A percentile compares a stretch with the other conserved stretches of the same genome.
Evolutionary conservation across 2,888 invertebrate species (phyloP).

Genomic region (Darwinula stevensoni): DNA sequence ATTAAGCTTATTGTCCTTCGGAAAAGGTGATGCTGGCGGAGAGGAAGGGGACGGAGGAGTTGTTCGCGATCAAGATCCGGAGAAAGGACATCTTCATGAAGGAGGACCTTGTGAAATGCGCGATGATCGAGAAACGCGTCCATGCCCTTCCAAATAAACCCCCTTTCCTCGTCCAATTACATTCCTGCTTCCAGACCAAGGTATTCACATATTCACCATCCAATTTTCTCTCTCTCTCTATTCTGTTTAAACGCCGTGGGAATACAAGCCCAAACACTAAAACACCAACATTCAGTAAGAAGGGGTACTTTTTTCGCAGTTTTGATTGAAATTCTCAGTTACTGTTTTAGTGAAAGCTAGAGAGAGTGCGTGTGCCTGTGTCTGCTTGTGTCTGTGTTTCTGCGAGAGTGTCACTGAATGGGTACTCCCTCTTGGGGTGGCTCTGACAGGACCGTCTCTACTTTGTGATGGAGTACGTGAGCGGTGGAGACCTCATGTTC

Average conservation of each 20-base stretch:
- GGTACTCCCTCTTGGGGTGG: too few species aligned
- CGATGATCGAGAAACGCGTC: conserved; percentile 97
- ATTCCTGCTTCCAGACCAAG: conserved; percentile 99
- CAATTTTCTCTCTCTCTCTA: not conserved
- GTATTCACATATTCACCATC: conserved; percentile 25
- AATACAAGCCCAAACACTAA: too few species aligned
- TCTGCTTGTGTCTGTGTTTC: too few species aligned
- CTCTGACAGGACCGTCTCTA: conserved; percentile 83
- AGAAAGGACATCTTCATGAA: conserved; percentile 99
- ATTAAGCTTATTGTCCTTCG: too few species aligned
- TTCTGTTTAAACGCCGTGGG: too few species aligned
- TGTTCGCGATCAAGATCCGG: conserved; percentile 95
- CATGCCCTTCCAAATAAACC: conserved; percentile 82
- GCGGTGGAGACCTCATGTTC: conserved; percentile 98
- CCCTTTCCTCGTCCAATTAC: conserved; percentile 93
- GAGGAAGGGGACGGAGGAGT: conserved; percentile 83
- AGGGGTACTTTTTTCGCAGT: too few species aligned
- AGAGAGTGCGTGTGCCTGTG: too few species aligned
- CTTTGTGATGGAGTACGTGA: conserved; percentile 99
- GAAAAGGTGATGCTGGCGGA: conserved; percentile 81
- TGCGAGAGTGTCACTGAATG: too few species aligned
- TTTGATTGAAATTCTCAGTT: too few species aligned
- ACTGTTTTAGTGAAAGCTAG: too few species aligned
- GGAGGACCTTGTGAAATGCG: conserved; percentile 98
- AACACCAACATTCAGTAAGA: too few species aligned